Percentiles rank a stretch among this genome's conserved stretches.
phyloP scores from a whole-genome alignment of 2,113 vertebrate genomes.

The Ochotona curzoniae region DNA sequence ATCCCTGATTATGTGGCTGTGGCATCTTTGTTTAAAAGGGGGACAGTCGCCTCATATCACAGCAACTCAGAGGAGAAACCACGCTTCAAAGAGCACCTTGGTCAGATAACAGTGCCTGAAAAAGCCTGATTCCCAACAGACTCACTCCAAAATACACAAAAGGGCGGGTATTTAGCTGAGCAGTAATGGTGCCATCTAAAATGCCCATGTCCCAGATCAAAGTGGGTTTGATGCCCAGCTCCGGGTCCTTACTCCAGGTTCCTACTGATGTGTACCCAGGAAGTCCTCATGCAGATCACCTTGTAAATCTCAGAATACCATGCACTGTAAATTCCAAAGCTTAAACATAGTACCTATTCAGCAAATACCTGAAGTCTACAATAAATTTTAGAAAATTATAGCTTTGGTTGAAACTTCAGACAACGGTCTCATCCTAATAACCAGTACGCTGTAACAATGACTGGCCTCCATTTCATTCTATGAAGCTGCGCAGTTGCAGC shows the following conservation, averaged over 20 bases:
- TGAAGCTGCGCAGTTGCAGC: not conserved
- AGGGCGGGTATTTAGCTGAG: no score
- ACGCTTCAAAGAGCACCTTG: conserved; percentile 52
- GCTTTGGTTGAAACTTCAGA: conserved; percentile 27
- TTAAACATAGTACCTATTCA: not conserved
- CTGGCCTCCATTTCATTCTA: not conserved
- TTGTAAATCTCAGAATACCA: not conserved
- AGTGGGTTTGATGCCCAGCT: no score
- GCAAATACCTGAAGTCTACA: conserved; percentile 47
- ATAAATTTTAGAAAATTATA: conserved; percentile 69
- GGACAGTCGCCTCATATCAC: not conserved
- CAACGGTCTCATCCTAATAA: conserved; percentile 56
- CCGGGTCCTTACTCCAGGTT: no score
- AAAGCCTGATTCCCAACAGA: conserved; percentile 56
- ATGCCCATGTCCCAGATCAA: no score
- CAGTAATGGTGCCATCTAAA: no score
- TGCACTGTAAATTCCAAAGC: conserved; percentile 13
- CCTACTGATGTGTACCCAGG: no score
- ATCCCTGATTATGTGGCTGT: not conserved
- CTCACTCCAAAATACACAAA: not conserved
- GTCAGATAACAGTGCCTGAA: conserved; percentile 35
- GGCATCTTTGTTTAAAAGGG: conserved; percentile 28
- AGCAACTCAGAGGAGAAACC: conserved; percentile 42
- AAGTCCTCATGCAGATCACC: not conserved
- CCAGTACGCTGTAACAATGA: conserved; percentile 33